Evolutionary conservation across 2,888 invertebrate species (phyloP).

Genomic region (Eulithis testata): DNA sequence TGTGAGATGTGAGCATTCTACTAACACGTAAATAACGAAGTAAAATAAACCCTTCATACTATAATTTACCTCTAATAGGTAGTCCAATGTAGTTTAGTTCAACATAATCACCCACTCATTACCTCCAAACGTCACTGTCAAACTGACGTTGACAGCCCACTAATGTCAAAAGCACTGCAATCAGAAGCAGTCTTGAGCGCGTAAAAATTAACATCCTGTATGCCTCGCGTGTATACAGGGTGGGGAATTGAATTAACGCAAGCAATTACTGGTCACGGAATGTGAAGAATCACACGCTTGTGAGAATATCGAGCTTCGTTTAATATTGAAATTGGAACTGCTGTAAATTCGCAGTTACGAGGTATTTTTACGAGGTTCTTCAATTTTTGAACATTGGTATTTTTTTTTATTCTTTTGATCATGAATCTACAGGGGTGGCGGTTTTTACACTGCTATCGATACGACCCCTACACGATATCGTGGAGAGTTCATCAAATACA

Average conservation of each 20-base stretch:
- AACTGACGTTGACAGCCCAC: slow-evolving; percentile 31
- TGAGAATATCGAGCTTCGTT: slow-evolving; percentile 25
- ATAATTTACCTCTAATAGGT: background rate
- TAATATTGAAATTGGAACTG: slow-evolving; percentile 18
- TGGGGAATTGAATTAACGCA: slow-evolving; percentile 42
- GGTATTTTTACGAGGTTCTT: background rate
- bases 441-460: too few species aligned
- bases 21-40: too few species aligned
- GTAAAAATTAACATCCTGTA: slow-evolving; percentile 34
- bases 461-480: too few species aligned
- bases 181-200: slow-evolving; percentile 27
- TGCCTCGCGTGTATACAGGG: slow-evolving; percentile 38
- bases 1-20: too few species aligned
- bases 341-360: background rate
- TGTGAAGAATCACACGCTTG: slow-evolving; percentile 31
- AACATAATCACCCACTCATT: slow-evolving; percentile 12
- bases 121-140: slow-evolving; percentile 27
- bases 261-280: slow-evolving; percentile 42
- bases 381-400: too few species aligned
- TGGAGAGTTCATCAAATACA: too few species aligned
- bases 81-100: background rate
- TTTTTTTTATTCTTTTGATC: too few species aligned
- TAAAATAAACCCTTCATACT: background rate
- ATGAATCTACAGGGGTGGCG: too few species aligned
- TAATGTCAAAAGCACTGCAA: slow-evolving; percentile 31